A percentile compares a stretch with the other conserved stretches of the same genome.
Evolutionary conservation across 2,113 vertebrate species (phyloP).

Genomic region (Entomyzon cyanotis): DNA sequence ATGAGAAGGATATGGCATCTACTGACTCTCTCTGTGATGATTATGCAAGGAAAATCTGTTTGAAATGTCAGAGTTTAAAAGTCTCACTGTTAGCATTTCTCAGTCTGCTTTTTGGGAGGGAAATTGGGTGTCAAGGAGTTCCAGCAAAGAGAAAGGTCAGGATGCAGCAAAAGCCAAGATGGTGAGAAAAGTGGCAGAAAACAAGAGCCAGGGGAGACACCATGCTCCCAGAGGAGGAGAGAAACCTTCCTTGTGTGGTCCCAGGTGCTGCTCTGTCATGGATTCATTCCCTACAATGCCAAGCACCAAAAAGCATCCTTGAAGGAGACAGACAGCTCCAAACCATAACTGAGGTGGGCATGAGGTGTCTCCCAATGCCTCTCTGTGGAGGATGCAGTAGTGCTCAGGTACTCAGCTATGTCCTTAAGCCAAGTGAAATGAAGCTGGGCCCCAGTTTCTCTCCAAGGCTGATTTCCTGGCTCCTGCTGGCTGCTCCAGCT

Average conservation of each 20-base stretch:
- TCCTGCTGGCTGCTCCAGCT: background rate
- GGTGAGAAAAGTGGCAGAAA: background rate
- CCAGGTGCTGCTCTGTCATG: background rate
- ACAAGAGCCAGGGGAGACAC: background rate
- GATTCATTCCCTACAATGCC: background rate
- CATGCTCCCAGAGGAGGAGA: rapidly evolving
- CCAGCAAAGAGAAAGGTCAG: background rate
- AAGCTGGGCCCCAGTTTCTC: background rate
- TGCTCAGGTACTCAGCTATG: background rate
- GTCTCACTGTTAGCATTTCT: background rate
- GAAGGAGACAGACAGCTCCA: background rate
- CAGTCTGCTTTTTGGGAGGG: background rate
- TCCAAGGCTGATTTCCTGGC: background rate
- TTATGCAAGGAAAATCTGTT: background rate
- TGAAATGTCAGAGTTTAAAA: background rate
- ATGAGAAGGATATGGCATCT: background rate
- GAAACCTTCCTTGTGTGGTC: background rate
- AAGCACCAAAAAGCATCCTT: background rate
- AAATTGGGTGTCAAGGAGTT: background rate
- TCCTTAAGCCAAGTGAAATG: background rate
- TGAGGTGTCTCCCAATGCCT: background rate
- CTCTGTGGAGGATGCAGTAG: background rate
- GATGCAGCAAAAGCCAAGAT: background rate
- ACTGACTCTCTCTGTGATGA: background rate
- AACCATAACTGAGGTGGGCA: background rate